Base-by-base conservation (phyloP, 2,113 vertebrate genomes). In the Synchiropus splendidus region DNA sequence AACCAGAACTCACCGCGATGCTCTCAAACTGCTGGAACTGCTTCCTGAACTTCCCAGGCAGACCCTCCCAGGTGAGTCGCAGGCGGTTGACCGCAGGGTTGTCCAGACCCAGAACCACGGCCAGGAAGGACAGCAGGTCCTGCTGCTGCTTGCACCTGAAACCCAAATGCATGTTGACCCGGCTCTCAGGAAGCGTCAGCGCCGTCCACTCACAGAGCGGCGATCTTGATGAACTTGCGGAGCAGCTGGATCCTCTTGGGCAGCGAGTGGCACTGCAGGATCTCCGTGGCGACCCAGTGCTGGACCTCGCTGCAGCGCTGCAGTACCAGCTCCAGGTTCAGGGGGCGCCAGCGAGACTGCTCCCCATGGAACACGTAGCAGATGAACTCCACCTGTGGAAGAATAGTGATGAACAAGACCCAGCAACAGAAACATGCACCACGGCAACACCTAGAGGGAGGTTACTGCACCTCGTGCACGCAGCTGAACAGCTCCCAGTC, bases 401-500 rank as follows among this genome's bases (percentile, higher is more conserved):
- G 21, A 27, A 8, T 27, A 27, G 21, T 27, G 21, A 27, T 5
- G 21, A 27, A 27, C 21, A 27, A n/a, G n/a, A n/a, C n/a, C n/a
- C n/a, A n/a, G 21, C 8, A 27, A 27, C 4, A 27, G 4, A 27
- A 27, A 27, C 21, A 8, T 27, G 21, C 4, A 27, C 21, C 21
- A 8, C 4, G 21, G 21, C 21, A 8, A 4, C 21, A 27, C 21
- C 21, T 27, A 27, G 21, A 27, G 21, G 21, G 4, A 8, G 21
- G 21, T 27, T 8, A 27, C 21, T 27, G 21, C 21, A 90, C 94
- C 91, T 97, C 94, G 2, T 97, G 92, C 55, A 97, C 89, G 12
- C 94, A 97, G 74, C 91, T 89, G 81, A 96, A 95, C 18, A 97
- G 88, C 73, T 96, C 94, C 92, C 92, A 96, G 83, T 97, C 92